Conservation (phyloP, 2,888 invertebrate genomes). For the Pemphredon lugubris region DNA sequence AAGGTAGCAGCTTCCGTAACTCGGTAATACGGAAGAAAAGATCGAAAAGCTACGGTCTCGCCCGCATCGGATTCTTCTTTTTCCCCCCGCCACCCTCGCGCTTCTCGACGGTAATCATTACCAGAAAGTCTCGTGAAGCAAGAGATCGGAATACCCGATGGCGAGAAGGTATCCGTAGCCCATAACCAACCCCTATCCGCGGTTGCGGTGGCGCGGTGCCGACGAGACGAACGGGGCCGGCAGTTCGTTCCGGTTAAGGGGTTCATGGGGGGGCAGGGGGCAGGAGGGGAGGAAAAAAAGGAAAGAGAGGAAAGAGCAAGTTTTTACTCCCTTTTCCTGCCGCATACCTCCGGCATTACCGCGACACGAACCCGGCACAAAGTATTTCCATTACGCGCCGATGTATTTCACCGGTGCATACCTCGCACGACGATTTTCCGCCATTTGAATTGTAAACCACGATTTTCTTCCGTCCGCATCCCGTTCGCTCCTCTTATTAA, state of each 20-base stretch:
- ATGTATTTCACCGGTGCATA: conserved; percentile 57
- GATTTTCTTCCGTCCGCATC: conserved; percentile 30
- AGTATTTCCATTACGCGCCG: conserved; percentile 65
- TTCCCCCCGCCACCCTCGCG: background rate
- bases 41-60: background rate
- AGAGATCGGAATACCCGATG: conserved; percentile 41
- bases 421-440: conserved; percentile 58
- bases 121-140: conserved; percentile 23
- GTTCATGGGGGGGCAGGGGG: too few species aligned
- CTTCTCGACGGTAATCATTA: conserved; percentile 24
- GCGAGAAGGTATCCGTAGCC: conserved; percentile 43
- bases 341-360: conserved; percentile 53
- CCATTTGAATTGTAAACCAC: conserved; percentile 71
- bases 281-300: background rate
- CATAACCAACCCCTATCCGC: conserved; percentile 47
- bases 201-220: conserved; percentile 41
- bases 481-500: conserved; percentile 12
- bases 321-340: conserved; percentile 33
- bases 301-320: conserved; percentile 23
- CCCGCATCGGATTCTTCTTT: background rate
- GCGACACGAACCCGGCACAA: conserved; percentile 56
- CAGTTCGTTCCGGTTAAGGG: too few species aligned
- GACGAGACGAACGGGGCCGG: conserved; percentile 10
- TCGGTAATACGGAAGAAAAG: too few species aligned
- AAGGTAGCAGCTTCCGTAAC: too few species aligned